Conservation (phyloP, 2,113 vertebrate species). For the Phaethon lepturus region DNA sequence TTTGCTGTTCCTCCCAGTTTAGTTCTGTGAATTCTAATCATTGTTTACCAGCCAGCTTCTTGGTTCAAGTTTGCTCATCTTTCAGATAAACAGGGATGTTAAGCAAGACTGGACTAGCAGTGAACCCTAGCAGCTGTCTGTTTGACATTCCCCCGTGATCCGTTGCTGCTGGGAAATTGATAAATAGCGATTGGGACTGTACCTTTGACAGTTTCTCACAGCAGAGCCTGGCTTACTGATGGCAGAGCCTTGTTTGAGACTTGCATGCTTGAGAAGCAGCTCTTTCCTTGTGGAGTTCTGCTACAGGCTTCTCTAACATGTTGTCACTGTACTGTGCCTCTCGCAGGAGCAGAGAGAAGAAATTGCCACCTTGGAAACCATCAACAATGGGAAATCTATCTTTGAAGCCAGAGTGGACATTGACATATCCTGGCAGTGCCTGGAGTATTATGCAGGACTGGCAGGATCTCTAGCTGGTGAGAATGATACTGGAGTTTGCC, state of each 20-base stretch:
- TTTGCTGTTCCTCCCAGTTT: background rate
- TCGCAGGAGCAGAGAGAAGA: conserved; percentile 87
- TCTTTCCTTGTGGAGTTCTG: background rate
- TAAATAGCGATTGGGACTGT: background rate
- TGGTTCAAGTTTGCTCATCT: background rate
- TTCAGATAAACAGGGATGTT: background rate
- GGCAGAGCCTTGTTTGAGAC: background rate
- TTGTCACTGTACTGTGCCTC: background rate
- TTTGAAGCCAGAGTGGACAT: conserved; percentile 88
- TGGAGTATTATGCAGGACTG: conserved; percentile 93
- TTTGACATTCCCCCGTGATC: background rate
- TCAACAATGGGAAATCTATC: conserved; percentile 95
- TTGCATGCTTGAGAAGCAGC: background rate
- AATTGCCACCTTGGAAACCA: conserved; percentile 89
- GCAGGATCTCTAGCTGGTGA: conserved; percentile 89
- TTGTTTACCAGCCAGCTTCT: background rate
- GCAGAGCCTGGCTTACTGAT: background rate
- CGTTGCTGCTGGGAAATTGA: accelerated
- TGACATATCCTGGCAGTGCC: conserved; percentile 85
- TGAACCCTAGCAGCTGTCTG: background rate
- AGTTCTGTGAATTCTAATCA: background rate
- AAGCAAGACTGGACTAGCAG: background rate
- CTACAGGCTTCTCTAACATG: background rate
- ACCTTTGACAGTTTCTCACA: accelerated
- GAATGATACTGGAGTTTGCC: background rate